Evolutionary conservation across 2,888 invertebrate genomes (phyloP), one percentile per base, ranked within the genome.

Genomic region (Limenitis camilla): DNA sequence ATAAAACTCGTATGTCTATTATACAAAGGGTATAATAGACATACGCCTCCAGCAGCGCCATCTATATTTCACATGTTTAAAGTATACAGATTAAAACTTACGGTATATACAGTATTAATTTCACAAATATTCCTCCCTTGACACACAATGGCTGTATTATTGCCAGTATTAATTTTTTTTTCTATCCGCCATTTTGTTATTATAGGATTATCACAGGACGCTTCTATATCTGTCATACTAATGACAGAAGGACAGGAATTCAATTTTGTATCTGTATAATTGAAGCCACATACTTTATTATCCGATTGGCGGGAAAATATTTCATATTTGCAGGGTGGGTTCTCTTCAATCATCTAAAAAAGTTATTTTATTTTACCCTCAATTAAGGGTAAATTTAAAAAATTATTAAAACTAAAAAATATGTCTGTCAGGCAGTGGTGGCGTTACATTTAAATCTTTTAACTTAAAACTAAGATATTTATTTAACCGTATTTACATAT

Each of bases 271-370:
- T 60, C 56, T 5, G 51, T 61, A 4, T 67, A 64, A 53, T 76
- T 63, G 0, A 59, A 56, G 0, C 66, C 69, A 43, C 81, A 81
- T 2, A 80, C 39, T 6, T 63, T 48, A 4, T 60, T 53, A 0
- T 66, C 56, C 5, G 68, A 63, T 6, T 63, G 54, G 1, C 76
- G 40, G 0, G 75, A 76, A 35, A 71, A 67, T 42, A 80, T 62
- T 61, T 82, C 82, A 39, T 62, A 78, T 0, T 78, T 75, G 42
- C 83, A 83, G 1, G 72, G 72, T 8, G 61, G 56, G 5, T 62
- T 63, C 2, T 77, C 72, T 61, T 80, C 80, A 1, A 82, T 76
- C 0, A 65, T 62, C 82, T 82, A 69, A 51, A 59, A 58, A 60
- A 58, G 8, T 29, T n/a, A n/a, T n/a, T n/a, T n/a, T n/a, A n/a